A percentile compares a stretch with the other conserved stretches of the same genome.
Evolutionary conservation across 2,888 invertebrate species (phyloP).

Genomic region (Encarsia formosa): DNA sequence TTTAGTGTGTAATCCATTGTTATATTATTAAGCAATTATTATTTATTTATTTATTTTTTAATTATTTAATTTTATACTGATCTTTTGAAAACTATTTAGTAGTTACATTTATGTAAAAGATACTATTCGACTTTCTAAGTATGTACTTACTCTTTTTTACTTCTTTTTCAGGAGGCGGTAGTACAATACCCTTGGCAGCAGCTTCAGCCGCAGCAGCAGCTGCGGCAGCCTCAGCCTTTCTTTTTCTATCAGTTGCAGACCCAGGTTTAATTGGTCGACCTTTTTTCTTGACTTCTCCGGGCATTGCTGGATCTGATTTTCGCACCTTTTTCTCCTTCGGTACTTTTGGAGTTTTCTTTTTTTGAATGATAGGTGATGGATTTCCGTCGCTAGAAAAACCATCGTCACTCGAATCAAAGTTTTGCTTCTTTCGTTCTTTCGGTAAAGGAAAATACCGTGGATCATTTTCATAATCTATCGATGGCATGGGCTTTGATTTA

Average conservation of each 20-base stretch:
- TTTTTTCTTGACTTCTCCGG: slow-evolving; percentile 36
- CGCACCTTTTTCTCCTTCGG: slow-evolving; percentile 3
- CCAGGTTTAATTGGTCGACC: slow-evolving; percentile 52
- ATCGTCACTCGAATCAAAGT: slow-evolving; percentile 64
- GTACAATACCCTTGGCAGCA: slow-evolving; percentile 29
- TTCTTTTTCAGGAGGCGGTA: no score
- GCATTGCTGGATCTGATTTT: not conserved
- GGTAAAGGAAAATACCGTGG: slow-evolving; percentile 70
- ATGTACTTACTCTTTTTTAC: no score
- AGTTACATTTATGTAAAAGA: no score
- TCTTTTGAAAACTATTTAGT: no score
- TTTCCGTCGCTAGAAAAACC: slow-evolving; percentile 59
- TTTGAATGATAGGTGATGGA: slow-evolving; percentile 36
- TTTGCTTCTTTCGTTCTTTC: slow-evolving; percentile 66
- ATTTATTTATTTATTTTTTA: no score
- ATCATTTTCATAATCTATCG: slow-evolving; percentile 59
- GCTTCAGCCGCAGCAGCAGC: slow-evolving; percentile 38
- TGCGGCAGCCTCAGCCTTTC: slow-evolving; percentile 49
- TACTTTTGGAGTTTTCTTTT: slow-evolving; percentile 9
- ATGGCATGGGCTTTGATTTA: slow-evolving; percentile 53
- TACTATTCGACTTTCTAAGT: no score
- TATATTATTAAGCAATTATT: no score
- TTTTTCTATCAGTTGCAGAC: slow-evolving; percentile 48
- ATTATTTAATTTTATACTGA: no score
- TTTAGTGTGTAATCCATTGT: no score